Evolutionary conservation across 2,888 invertebrate genomes (phyloP), one percentile per base, ranked within the genome.

Genomic region (Panzeria rudis): DNA sequence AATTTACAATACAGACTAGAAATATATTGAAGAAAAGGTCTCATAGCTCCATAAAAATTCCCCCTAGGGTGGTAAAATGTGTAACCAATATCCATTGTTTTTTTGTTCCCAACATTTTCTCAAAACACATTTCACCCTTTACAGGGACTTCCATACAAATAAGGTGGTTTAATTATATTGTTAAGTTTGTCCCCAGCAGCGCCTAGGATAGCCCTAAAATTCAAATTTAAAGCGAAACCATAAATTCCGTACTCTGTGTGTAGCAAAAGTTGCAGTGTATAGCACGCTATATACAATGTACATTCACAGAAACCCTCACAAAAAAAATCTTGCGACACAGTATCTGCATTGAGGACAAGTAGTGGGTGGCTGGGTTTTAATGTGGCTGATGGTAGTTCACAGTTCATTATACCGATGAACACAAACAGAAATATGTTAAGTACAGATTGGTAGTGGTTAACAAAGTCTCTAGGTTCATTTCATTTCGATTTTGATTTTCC

Each of bases 261-360:
- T 3, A 38, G n/a, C 17, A n/a, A 47, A 47, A n/a, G 44, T 3
- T 1, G 11, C 6, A 38, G 38, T 35, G 35, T 44, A 25, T 38
- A 64, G 52, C 23, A 44, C 20, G 9, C 32, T 35, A 52, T 44
- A 72, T 4, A 11, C 25, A 59, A 15, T 17, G 1, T 6, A 29
- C 20, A 32, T 13, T 13, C 29, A 41, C 11, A 62, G n/a, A n/a
- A 15, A 52, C 32, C 20, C 29, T 25, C 2, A 52, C 5, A 38
- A 20, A 35, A 61, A 59, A 56, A 56, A 15, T 73, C 69, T 17
- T 73, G 68, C 69, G 50, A 38, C 20, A 76, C 23, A 66, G 9
- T 62, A 62, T 56, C 35, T 52, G 56, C 73, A 85, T 82, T 75
- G 78, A 78, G 85, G 50, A 62, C 82, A 85, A 85, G 85, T 85